These are phyloP conservation scores for Hippolais icterina DNA, from an alignment of 2,113 vertebrate species.

Conservation along the genomic window DNA sequence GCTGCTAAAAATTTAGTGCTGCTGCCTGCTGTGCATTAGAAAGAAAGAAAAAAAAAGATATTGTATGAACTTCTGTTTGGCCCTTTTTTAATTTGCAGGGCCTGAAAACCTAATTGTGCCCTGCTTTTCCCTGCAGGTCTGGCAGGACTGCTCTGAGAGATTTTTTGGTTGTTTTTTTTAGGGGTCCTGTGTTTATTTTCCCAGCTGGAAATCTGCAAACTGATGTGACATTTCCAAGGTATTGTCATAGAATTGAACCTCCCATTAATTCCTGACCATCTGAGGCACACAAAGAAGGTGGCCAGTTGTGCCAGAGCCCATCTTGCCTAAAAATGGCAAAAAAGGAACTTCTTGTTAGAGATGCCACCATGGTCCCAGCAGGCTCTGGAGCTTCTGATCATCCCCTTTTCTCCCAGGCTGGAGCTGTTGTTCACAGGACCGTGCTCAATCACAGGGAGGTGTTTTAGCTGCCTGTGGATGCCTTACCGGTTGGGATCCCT, in stretches of 20 bases:
- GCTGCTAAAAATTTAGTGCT: background rate
- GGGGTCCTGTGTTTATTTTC: background rate
- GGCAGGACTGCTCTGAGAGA: background rate
- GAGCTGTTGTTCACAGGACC: background rate
- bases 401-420: background rate
- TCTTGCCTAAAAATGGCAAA: background rate
- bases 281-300: background rate
- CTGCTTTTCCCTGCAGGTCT: background rate
- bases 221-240: background rate
- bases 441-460: background rate
- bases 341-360: background rate
- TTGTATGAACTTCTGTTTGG: background rate
- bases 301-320: background rate
- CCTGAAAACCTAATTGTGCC: background rate
- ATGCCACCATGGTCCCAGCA: background rate
- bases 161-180: background rate
- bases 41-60: background rate
- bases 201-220: accelerated
- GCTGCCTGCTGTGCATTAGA: background rate
- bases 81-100: background rate
- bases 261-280: background rate
- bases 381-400: background rate
- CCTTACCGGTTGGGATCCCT: slow-evolving; percentile 7
- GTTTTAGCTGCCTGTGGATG: slow-evolving; percentile 12
- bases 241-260: background rate